Conservation (phyloP, 2,888 invertebrate species). For the Melinopterus prodromus region DNA sequence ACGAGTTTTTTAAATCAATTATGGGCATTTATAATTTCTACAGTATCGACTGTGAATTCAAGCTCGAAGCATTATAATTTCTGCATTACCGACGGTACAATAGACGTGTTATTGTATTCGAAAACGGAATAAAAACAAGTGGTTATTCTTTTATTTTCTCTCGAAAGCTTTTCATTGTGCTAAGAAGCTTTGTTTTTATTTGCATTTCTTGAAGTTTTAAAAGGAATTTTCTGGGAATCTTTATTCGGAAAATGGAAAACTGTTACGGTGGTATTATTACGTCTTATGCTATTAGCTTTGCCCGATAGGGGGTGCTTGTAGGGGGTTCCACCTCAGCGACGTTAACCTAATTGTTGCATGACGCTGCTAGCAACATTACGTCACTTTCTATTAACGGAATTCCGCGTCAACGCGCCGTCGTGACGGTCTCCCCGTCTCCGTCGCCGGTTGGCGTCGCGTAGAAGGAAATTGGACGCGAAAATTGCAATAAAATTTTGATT, state of each 20-base stretch:
- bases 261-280: conserved; percentile 18
- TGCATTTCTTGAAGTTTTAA: not conserved
- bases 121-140: not conserved
- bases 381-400: conserved; percentile 14
- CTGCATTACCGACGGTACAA: not conserved
- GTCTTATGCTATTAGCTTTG: conserved; percentile 19
- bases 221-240: not conserved
- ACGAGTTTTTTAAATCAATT: no score
- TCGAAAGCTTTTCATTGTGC: not conserved
- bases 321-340: not conserved
- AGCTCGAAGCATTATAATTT: not conserved
- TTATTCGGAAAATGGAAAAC: conserved; percentile 16
- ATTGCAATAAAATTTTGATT: conserved; percentile 26
- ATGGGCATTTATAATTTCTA: no score
- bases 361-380: conserved; percentile 17
- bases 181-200: not conserved
- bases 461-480: conserved; percentile 23
- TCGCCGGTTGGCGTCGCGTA: not conserved
- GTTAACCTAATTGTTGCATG: conserved; percentile 22
- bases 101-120: not conserved
- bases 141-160: not conserved
- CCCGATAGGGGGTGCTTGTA: not conserved
- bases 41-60: no score
- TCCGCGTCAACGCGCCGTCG: conserved; percentile 5
- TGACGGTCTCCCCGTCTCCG: not conserved